Conservation (phyloP, 2,888 invertebrate genomes). For the Pristionchus exspectatus region DNA sequence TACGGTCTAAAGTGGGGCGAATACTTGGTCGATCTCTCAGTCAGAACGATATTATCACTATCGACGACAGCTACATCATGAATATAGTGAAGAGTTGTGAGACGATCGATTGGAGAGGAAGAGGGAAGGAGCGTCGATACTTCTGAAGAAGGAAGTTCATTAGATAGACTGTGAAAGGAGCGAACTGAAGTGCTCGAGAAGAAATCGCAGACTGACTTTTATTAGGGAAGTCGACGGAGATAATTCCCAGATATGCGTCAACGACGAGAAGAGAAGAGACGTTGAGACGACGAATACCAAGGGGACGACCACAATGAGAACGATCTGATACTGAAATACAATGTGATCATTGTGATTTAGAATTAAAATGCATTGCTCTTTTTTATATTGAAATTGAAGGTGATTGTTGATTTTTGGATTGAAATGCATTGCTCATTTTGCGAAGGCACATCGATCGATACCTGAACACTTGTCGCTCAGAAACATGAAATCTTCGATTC, state of each 20-base stretch:
- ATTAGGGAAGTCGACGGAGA: slow-evolving; percentile 44
- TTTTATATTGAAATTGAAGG: background rate
- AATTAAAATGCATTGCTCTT: background rate
- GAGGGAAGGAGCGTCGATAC: background rate
- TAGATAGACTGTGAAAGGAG: too few relatives aligned
- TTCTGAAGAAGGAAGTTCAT: background rate
- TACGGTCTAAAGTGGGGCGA: slow-evolving; percentile 2
- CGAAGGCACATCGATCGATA: background rate
- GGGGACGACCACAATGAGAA: slow-evolving; percentile 33
- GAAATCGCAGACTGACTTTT: background rate
- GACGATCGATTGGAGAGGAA: slow-evolving; percentile 11
- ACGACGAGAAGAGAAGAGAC: slow-evolving; percentile 29
- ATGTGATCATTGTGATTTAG: background rate
- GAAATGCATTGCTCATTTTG: background rate
- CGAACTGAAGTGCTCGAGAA: background rate
- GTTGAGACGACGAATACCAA: slow-evolving; percentile 25
- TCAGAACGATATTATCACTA: slow-evolving; percentile 24
- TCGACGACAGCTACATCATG: slow-evolving; percentile 44
- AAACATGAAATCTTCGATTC: background rate
- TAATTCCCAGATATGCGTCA: slow-evolving; percentile 43
- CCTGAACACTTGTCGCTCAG: background rate
- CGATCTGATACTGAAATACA: background rate
- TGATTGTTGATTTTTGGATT: background rate
- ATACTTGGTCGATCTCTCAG: slow-evolving; percentile 43
- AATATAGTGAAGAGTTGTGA: slow-evolving; percentile 43